Percentiles rank a stretch among this genome's conserved stretches.
These are phyloP conservation scores for Scolopax bukidnonensis DNA, from an alignment of 2,797 vertebrate species.

Conservation along the genomic window DNA sequence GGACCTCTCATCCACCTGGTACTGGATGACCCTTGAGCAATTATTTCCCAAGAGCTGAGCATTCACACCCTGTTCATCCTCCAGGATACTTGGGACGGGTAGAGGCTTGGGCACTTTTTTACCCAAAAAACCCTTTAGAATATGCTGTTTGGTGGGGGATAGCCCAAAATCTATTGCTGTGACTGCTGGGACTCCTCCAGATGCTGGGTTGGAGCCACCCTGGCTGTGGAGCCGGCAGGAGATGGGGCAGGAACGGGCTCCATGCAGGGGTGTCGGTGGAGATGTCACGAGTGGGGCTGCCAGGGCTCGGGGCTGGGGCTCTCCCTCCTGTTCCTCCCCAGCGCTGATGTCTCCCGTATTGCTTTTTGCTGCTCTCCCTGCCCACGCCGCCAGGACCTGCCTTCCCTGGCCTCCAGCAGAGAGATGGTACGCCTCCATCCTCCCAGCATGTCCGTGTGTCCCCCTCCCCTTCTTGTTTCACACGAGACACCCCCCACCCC, in stretches of 20 bases:
- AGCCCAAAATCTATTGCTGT: background rate
- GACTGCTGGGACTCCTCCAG: background rate
- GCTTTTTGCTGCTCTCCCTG: background rate
- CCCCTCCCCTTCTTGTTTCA: background rate
- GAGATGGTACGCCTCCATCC: background rate
- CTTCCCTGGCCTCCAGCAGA: slow-evolving; percentile 20
- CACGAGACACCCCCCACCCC: background rate
- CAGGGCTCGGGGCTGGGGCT: background rate
- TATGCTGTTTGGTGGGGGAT: background rate
- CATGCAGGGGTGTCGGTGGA: rapidly evolving
- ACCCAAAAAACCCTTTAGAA: rapidly evolving
- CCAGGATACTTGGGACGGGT: background rate
- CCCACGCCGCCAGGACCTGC: background rate
- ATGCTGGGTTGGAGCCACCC: background rate
- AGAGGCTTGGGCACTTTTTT: background rate
- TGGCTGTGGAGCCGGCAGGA: background rate
- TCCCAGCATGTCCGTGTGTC: background rate
- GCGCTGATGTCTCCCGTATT: background rate
- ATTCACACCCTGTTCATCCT: background rate
- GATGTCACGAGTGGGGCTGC: background rate
- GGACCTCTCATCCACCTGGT: background rate
- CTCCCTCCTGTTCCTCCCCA: background rate
- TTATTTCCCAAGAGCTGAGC: background rate
- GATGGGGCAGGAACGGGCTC: background rate
- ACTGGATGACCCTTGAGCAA: rapidly evolving